Percentiles rank a stretch among this genome's conserved stretches.
Conservation (phyloP, 2,888 invertebrate genomes). For the Mallateleia sp. region DNA sequence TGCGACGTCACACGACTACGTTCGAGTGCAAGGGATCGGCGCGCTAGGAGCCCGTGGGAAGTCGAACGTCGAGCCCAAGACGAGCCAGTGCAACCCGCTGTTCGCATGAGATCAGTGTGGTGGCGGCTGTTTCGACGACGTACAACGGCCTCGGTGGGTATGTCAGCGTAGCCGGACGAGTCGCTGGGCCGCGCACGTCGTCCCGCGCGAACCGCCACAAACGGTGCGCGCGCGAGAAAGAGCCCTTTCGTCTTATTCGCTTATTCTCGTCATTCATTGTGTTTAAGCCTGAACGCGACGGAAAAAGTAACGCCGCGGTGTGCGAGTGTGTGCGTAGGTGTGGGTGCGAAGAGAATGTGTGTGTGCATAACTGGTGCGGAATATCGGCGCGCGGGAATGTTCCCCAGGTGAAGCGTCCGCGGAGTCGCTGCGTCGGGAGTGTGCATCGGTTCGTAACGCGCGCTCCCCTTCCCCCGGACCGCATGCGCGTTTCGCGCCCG, state of each 20-base stretch:
- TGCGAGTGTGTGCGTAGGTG: not conserved
- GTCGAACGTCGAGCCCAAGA: conserved; percentile 12
- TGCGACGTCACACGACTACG: conserved; percentile 79
- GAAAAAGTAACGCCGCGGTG: conserved; percentile 1
- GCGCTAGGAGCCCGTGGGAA: conserved; percentile 62
- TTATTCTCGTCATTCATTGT: no score
- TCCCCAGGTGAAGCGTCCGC: no score
- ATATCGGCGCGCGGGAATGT: no score
- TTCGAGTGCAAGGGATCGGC: conserved; percentile 45
- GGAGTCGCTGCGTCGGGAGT: not conserved
- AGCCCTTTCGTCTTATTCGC: no score
- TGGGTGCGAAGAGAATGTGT: no score
- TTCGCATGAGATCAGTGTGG: conserved; percentile 84
- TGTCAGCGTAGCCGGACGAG: conserved; percentile 61
- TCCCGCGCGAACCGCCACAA: conserved; percentile 71
- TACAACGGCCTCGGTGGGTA: conserved; percentile 87
- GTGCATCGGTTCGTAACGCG: not conserved
- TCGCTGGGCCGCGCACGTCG: not conserved
- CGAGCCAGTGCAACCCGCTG: conserved; percentile 65
- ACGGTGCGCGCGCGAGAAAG: conserved; percentile 64
- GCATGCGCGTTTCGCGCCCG: conserved; percentile 20
- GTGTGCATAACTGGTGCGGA: no score
- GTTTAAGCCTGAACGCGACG: no score
- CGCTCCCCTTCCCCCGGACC: conserved; percentile 1
- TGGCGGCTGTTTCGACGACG: conserved; percentile 80